These are phyloP conservation scores for Colaptes auratus DNA, from an alignment of 2,113 vertebrate genomes.

Conservation along the genomic window DNA sequence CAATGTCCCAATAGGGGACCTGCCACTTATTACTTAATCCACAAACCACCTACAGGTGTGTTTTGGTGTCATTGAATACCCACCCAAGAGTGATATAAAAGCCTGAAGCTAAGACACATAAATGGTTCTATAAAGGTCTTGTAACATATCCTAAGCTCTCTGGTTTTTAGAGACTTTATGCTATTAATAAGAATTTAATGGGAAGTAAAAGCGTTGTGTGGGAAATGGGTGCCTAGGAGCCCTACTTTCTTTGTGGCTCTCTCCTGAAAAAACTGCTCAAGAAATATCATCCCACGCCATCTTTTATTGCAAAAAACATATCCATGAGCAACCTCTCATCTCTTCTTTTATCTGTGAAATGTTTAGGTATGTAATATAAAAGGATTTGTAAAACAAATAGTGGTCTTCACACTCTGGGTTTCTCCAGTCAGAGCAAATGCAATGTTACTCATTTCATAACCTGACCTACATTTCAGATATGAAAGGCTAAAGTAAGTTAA, in stretches of 20 bases:
- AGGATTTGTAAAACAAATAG: constrained; percentile 60
- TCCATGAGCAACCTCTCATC: neutral
- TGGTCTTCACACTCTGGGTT: constrained; percentile 4
- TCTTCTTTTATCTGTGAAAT: constrained; percentile 35
- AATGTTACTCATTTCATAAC: constrained; percentile 32
- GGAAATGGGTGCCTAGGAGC: neutral
- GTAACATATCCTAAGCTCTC: constrained; percentile 55
- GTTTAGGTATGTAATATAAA: constrained; percentile 58
- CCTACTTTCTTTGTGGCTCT: neutral
- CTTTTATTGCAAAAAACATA: constrained; percentile 24
- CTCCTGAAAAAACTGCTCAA: constrained; percentile 15
- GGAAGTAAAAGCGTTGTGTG: constrained; percentile 26
- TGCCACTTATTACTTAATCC: constrained; percentile 71
- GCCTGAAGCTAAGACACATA: constrained; percentile 65
- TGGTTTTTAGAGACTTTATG: constrained; percentile 42
- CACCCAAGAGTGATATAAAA: constrained; percentile 68
- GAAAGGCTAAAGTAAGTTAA: constrained; percentile 39
- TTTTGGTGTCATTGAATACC: constrained; percentile 74
- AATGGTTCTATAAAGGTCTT: constrained; percentile 68
- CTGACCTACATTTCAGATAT: constrained; percentile 8
- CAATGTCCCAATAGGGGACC: constrained; percentile 61
- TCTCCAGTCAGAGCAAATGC: constrained; percentile 10
- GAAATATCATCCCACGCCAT: constrained; percentile 35
- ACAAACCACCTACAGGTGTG: constrained; percentile 44
- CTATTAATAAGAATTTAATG: constrained; percentile 63